phyloP scores from a whole-genome alignment of 1,140 invertebrate genomes.

The Planococcus citri region DNA sequence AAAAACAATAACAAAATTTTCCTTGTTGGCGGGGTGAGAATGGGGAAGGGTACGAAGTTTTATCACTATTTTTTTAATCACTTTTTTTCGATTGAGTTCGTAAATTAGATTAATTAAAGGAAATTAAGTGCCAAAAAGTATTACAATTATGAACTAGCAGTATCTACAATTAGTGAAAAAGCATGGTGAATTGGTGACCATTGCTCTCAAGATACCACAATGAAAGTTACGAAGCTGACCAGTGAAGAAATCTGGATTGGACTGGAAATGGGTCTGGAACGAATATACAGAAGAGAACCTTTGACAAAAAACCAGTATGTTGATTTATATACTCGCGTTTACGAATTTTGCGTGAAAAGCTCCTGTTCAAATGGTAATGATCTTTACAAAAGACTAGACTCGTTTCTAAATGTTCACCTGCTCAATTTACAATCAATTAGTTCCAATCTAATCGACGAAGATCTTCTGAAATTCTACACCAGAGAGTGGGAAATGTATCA shows the following conservation, averaged over 20 bases:
- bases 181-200: too few relatives aligned
- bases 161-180: neutral
- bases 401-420: constrained; percentile 81
- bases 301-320: constrained; percentile 80
- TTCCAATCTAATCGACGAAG: constrained; percentile 86
- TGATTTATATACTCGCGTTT: constrained; percentile 87
- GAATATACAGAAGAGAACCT: constrained; percentile 72
- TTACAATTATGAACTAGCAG: too few relatives aligned
- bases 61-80: too few relatives aligned
- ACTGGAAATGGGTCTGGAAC: constrained; percentile 77
- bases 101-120: too few relatives aligned
- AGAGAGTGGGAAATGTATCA: constrained; percentile 97
- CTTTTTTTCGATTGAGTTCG: too few relatives aligned
- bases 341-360: constrained; percentile 75
- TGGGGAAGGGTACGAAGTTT: too few relatives aligned
- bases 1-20: too few relatives aligned
- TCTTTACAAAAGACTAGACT: constrained; percentile 82
- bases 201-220: too few relatives aligned
- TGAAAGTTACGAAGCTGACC: too few relatives aligned
- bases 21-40: too few relatives aligned
- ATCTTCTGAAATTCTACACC: constrained; percentile 89
- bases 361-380: constrained; percentile 85
- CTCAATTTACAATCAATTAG: constrained; percentile 69
- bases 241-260: constrained; percentile 93
- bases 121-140: too few relatives aligned